A percentile compares a stretch with the other conserved stretches of the same genome.
Evolutionary conservation across 2,888 invertebrate species (phyloP).

Genomic region (Thelaira solivaga): DNA sequence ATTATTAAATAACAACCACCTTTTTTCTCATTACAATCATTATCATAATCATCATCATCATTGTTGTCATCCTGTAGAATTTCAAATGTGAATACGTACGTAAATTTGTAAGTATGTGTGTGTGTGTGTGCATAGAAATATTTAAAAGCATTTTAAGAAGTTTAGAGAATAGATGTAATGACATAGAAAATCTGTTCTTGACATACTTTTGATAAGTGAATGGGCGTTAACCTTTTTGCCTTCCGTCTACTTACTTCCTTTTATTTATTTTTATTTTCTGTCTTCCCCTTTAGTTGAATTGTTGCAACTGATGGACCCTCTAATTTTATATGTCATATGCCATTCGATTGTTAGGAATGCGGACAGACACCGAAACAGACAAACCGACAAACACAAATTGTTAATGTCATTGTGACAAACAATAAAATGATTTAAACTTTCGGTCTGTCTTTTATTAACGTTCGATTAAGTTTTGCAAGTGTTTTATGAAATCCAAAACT

Average conservation of each 20-base stretch:
- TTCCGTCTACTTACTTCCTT: slow-evolving; percentile 9
- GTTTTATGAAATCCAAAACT: slow-evolving; percentile 20
- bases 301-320: slow-evolving; percentile 41
- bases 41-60: background rate
- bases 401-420: slow-evolving; percentile 27
- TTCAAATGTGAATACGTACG: too few relatives aligned
- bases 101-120: too few relatives aligned
- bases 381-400: background rate
- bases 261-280: background rate
- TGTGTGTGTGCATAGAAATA: too few relatives aligned
- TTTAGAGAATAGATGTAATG: slow-evolving; percentile 52
- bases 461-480: background rate
- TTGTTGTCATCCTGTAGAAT: slow-evolving; percentile 23
- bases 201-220: slow-evolving; percentile 63
- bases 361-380: background rate
- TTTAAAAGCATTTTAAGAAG: slow-evolving; percentile 13
- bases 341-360: slow-evolving; percentile 25
- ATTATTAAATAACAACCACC: slow-evolving; percentile 57
- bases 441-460: slow-evolving; percentile 4
- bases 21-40: slow-evolving; percentile 12
- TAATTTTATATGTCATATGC: slow-evolving; percentile 60
- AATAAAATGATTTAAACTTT: slow-evolving; percentile 39
- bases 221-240: slow-evolving; percentile 60
- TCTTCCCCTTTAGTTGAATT: background rate
- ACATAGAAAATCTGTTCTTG: slow-evolving; percentile 62